These are phyloP conservation scores for Gallinago undulata DNA, from an alignment of 2,113 vertebrate genomes.

Conservation along the genomic window DNA sequence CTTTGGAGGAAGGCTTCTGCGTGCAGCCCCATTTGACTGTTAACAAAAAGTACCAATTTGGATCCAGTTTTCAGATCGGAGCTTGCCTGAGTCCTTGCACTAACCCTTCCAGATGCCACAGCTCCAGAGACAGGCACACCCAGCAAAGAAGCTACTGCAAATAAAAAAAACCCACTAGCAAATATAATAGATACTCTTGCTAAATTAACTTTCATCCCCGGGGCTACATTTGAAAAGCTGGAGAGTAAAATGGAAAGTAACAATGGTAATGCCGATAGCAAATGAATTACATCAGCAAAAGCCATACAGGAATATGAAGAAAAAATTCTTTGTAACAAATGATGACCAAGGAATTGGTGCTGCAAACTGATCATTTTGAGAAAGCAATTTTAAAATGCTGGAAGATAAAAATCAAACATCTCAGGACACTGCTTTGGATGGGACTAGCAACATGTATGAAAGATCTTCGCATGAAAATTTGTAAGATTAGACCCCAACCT, in stretches of 20 bases:
- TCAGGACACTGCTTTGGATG: neutral
- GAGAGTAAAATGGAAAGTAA: constrained; percentile 1
- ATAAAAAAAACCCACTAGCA: neutral
- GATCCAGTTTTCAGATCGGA: neutral
- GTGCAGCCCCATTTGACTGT: neutral
- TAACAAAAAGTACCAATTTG: neutral
- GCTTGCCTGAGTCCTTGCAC: neutral
- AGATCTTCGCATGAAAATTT: neutral
- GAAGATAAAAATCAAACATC: neutral
- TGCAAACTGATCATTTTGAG: neutral
- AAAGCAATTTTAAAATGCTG: neutral
- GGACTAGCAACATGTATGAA: neutral
- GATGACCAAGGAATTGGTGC: neutral
- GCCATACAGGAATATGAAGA: neutral
- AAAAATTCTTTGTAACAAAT: neutral
- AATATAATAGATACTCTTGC: neutral
- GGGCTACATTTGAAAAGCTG: neutral
- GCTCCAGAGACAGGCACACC: neutral
- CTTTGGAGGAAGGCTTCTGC: neutral
- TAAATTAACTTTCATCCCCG: constrained; percentile 1
- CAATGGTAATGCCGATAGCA: neutral
- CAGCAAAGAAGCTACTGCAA: neutral
- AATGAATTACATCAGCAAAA: constrained; percentile 9
- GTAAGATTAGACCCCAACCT: neutral
- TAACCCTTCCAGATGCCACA: neutral